Base-by-base conservation (phyloP, 2,888 invertebrate species). In the Eretmocerus hayati region DNA sequence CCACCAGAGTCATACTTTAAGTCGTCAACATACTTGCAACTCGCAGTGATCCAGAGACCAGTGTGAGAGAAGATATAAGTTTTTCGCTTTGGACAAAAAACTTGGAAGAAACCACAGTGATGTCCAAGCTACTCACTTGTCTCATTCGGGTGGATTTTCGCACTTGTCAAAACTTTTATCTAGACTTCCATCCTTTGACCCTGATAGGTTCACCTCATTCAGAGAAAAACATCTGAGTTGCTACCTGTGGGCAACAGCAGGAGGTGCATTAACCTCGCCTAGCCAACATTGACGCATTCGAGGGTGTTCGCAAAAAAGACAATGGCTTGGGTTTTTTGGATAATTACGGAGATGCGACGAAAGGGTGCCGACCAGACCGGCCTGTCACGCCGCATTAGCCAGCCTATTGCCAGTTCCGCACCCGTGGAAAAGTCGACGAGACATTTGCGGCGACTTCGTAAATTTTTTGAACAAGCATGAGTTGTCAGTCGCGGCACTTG, bases 91-190 rank as follows among this genome's bases (percentile, higher is more conserved):
- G n/a, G n/a, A n/a, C n/a, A n/a, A n/a, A n/a, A n/a, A n/a, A n/a
- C n/a, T n/a, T n/a, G n/a, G n/a, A n/a, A n/a, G n/a, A n/a, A n/a
- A n/a, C n/a, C n/a, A n/a, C n/a, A n/a, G n/a, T n/a, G n/a, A n/a
- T n/a, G n/a, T n/a, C n/a, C n/a, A n/a, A n/a, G n/a, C n/a, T n/a
- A n/a, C n/a, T n/a, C n/a, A n/a, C n/a, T n/a, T n/a, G n/a, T n/a
- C n/a, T n/a, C n/a, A n/a, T n/a, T n/a, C 30, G 30, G 30, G 30
- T 13, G 8, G 31, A 31, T n/a, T n/a, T n/a, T 43, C 55, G 56
- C 58, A 60, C 62, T 62, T 65, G 64, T 64, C 64, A 61, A 65
- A 65, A 65, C 62, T 66, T 64, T 63, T 62, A 65, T 64, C 63
- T 57, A 46, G 45, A 36, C 55, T 59, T 46, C 56, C 55, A 59